Evolutionary conservation across 2,888 invertebrate genomes (phyloP).

Genomic region (Pammene aurita): DNA sequence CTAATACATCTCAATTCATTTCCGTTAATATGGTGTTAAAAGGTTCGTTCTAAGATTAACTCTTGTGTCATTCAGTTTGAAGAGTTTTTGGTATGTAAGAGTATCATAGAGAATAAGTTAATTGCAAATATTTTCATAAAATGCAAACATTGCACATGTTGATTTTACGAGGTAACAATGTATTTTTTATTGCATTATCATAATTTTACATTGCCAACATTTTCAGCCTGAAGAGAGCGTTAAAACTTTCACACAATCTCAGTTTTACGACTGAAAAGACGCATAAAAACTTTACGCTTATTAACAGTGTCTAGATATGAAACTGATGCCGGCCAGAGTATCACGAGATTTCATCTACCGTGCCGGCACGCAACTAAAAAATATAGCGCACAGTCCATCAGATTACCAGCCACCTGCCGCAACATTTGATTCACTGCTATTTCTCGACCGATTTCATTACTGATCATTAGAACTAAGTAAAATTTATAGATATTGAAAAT

Average conservation of each 20-base stretch:
- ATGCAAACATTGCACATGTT: no score
- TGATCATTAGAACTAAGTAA: neutral
- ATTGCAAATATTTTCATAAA: no score
- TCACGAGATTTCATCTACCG: constrained; percentile 35
- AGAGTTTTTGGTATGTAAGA: neutral
- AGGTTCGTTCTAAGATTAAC: neutral
- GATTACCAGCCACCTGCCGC: constrained; percentile 36
- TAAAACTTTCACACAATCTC: constrained; percentile 27
- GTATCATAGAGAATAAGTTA: no score
- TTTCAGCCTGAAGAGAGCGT: constrained; percentile 17
- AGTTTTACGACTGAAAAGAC: constrained; percentile 2
- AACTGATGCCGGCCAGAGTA: constrained; percentile 23
- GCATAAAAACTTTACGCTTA: constrained; percentile 19
- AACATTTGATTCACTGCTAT: constrained; percentile 11
- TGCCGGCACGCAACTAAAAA: constrained; percentile 39
- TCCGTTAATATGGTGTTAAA: neutral
- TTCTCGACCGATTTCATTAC: constrained; percentile 3
- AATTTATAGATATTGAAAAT: neutral
- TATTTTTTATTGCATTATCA: neutral
- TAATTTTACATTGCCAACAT: neutral
- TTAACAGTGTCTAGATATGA: constrained; percentile 23
- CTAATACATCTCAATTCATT: neutral
- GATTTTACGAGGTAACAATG: neutral
- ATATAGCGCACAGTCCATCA: constrained; percentile 25
- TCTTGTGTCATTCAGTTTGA: no score